These are phyloP conservation scores for Bambusicola thoracicus DNA, from an alignment of 2,113 vertebrate genomes.

Conservation along the genomic window DNA sequence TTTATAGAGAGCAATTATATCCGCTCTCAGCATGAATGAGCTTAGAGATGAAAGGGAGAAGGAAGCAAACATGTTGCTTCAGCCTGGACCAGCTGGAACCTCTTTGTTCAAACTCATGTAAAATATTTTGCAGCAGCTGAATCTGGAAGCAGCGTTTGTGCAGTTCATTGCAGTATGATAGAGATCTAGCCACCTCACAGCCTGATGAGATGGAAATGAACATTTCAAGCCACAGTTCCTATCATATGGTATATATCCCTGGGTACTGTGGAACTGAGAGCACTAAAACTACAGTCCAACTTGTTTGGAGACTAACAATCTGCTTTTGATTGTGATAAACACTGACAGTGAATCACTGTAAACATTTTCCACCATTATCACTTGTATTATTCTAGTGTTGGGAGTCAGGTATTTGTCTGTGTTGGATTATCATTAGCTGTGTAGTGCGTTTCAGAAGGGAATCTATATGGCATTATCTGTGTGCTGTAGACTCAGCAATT, in stretches of 20 bases:
- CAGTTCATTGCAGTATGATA: conserved; percentile 21
- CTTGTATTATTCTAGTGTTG: not conserved
- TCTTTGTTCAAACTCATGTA: conserved; percentile 68
- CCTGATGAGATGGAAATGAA: conserved; percentile 34
- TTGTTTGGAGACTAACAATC: not conserved
- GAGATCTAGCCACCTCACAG: conserved; percentile 20
- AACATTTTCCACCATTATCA: not conserved
- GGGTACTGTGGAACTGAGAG: not conserved
- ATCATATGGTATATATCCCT: not conserved
- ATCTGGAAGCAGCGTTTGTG: conserved; percentile 46
- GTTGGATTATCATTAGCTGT: not conserved
- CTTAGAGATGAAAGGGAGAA: conserved; percentile 70
- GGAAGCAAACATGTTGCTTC: conserved; percentile 73
- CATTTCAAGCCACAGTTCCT: not conserved
- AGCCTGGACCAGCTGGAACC: conserved; percentile 71
- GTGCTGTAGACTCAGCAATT: not conserved
- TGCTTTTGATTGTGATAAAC: not conserved
- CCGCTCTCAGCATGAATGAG: conserved; percentile 69
- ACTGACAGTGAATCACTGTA: not conserved
- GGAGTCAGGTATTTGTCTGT: not conserved
- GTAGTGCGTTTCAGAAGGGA: not conserved
- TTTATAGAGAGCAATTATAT: conserved; percentile 71
- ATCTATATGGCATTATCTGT: not conserved
- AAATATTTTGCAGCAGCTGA: conserved; percentile 64
- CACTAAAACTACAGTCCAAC: not conserved